Base-by-base conservation (phyloP, 2,888 invertebrate genomes). In the Drosophila kanekoi region DNA sequence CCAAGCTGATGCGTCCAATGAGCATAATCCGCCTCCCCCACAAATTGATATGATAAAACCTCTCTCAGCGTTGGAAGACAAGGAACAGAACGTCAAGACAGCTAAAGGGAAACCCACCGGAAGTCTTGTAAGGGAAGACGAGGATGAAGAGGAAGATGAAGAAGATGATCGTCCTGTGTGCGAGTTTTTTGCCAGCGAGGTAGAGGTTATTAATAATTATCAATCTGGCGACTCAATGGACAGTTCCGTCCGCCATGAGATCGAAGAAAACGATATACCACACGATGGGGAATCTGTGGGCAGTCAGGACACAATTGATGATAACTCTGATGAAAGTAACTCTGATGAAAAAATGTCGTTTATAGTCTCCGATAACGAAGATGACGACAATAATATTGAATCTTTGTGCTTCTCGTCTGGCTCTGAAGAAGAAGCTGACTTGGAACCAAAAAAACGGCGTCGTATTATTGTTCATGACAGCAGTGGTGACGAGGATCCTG, bases 281-380 rank as follows among this genome's bases (percentile, higher is more conserved):
- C 92, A 93, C 38, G 93, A 92, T 73, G 94, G 94, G 2, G 94
- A 94, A 89, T 94, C 94, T 3, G 87, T 94, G 64, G 92, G 93
- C 48, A 93, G 94, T 47, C 93, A 93, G 44, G 87, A 84, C 23
- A 93, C 93, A 2, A 89, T 92, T 65, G 93, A 93, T 0, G 93
- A 93, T 68, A 91, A 62, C 11, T 44, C 32, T 1, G 86, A 93
- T 6, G 88, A 92, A 5, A 93, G 93, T 11, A 93, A n/a, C n/a
- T n/a, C 43, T 0, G 65, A 93, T 79, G 94, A 93, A 13, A 43
- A 52, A 4, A 16, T 72, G 77, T 94, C 94, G 0, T 94, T 94
- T 82, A 81, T 94, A 60, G 94, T 93, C 72, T 93, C 94, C 1
- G 81, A 79, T 28, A 28, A 28, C 28, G 28, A 28, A 28, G 8